Conservation (phyloP, 2,888 invertebrate species). For the Cerastis leucographa region DNA sequence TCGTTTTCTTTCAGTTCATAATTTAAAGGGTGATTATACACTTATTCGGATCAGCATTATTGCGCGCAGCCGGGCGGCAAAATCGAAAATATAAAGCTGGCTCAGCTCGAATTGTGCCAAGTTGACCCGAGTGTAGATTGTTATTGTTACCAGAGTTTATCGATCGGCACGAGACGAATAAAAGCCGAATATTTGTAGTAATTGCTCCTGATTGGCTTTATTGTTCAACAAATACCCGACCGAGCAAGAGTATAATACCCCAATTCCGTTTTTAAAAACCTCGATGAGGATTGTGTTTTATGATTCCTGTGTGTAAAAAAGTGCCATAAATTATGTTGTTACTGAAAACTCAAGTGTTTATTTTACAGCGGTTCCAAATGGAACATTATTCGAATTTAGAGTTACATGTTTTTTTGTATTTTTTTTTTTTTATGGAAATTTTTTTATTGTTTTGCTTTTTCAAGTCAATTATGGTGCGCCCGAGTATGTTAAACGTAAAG, state of each 20-base stretch:
- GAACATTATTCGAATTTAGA: conserved; percentile 47
- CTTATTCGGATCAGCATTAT: not conserved
- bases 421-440: conserved; percentile 55
- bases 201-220: not conserved
- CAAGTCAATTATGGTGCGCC: conserved; percentile 89
- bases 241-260: not conserved
- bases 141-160: too few species aligned
- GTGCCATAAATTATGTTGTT: conserved; percentile 70
- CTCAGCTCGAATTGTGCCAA: not conserved
- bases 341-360: conserved; percentile 47
- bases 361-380: conserved; percentile 52
- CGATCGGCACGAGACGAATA: not conserved
- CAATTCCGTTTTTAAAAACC: not conserved
- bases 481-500: conserved; percentile 73
- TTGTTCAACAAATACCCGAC: not conserved
- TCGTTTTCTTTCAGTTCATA: conserved; percentile 17
- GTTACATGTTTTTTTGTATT: conserved; percentile 62
- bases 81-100: not conserved
- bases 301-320: conserved; percentile 49
- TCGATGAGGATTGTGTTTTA: conserved; percentile 22
- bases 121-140: not conserved
- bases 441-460: conserved; percentile 75
- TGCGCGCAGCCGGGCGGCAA: not conserved
- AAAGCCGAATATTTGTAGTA: not conserved
- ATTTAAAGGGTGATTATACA: not conserved